Evolutionary conservation across 2,888 invertebrate genomes (phyloP), one percentile per base, ranked within the genome.

Genomic region (Harpalus rubripes): DNA sequence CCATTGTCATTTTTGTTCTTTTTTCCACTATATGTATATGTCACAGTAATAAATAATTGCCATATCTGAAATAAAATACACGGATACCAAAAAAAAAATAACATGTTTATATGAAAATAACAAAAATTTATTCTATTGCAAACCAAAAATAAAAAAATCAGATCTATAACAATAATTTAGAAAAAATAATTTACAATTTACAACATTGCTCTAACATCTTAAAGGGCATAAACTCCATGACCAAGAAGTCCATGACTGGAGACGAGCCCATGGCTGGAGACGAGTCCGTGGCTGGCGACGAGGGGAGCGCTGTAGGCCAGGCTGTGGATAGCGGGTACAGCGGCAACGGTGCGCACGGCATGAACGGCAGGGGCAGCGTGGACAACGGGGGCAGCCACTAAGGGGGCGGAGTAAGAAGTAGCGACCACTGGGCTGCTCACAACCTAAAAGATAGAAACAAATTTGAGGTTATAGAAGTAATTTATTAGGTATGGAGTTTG

Each of bases 401-500:
- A 18, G 61, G 81, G 80, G 76, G 86, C 86, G 65, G 86, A 59
- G 72, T 85, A 89, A 32, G 89, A 88, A n/a, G 85, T 85, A 22
- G 88, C 15, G 58, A 89, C 87, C 7, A 88, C 86, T 1, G 88
- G 87, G 58, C 86, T 88, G 87, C 88, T 88, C 15, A 88, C 82
- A 15, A 86, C 81, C 84, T 84, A 16, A 2, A n/a, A 84, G 32
- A 44, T 1, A 44, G 18, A 78, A 7, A 84, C 52, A 10, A 84
- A n/a, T 39, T 16, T 52, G 0, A 52, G 44, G 12, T 52, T 12
- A 44, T 44, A 52, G 7, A 52, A 52, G 10, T 12, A 12, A 7
- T 12, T 8, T 12, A 12, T 12, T 0, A 7, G 4, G 44, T 10
- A n/a, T n/a, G n/a, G n/a, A n/a, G n/a, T 52, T 8, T 32, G 3